Conservation (phyloP, 2,797 vertebrate genomes). For the Champsocephalus esox region DNA sequence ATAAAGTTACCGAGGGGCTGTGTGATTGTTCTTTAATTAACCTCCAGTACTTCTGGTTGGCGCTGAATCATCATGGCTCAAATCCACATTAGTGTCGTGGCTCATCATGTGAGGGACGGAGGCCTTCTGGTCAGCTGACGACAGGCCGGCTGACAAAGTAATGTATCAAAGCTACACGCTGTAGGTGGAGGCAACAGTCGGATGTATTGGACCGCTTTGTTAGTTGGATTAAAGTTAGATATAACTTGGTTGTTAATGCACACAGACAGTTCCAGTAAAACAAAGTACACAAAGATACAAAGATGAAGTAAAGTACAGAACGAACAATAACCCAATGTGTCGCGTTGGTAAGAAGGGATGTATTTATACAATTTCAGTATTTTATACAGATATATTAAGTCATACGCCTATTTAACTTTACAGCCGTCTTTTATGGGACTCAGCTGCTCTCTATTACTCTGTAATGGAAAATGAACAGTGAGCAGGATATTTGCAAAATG, state of each 20-base stretch:
- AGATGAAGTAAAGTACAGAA: neutral
- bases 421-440: neutral
- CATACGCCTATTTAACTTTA: neutral
- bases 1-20: slow-evolving; percentile 9
- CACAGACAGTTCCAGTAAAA: neutral
- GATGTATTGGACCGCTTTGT: neutral
- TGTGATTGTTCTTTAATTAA: slow-evolving; percentile 34
- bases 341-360: too few relatives aligned
- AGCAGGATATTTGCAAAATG: too few relatives aligned
- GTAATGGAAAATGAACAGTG: too few relatives aligned
- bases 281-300: neutral
- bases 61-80: neutral
- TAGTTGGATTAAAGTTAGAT: neutral
- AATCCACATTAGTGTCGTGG: neutral
- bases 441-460: neutral
- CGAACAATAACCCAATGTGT: neutral
- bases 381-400: neutral
- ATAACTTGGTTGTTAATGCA: neutral
- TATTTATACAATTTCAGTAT: neutral
- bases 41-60: slow-evolving; percentile 3
- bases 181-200: neutral
- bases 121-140: slow-evolving; percentile 39
- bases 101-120: slow-evolving; percentile 25
- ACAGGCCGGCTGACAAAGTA: slow-evolving; percentile 8
- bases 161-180: neutral